Conservation (phyloP, 2,888 invertebrate genomes). For the Formica aserva region DNA sequence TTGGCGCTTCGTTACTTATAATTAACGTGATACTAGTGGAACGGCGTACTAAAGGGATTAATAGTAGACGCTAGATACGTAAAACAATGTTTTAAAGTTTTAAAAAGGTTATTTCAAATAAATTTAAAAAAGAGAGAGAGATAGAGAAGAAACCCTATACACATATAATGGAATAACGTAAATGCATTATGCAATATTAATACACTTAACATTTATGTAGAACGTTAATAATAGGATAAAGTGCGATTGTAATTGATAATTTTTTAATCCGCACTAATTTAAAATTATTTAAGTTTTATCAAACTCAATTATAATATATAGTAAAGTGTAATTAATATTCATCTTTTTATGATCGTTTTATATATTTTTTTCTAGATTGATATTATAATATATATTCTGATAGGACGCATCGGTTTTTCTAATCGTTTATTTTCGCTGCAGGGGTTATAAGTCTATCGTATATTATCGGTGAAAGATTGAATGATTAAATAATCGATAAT, state of each 20-base stretch:
- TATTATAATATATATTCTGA: not conserved
- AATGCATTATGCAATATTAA: not conserved
- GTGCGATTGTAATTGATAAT: not conserved
- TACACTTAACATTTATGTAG: not conserved
- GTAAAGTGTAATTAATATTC: conserved; percentile 1
- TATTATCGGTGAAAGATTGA: conserved; percentile 30
- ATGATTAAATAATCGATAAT: conserved; percentile 50
- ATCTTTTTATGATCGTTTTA: not conserved
- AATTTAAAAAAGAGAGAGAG: not conserved
- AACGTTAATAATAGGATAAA: not conserved
- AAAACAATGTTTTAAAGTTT: conserved; percentile 1
- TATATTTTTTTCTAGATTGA: not conserved
- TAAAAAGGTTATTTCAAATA: not conserved
- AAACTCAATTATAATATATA: not conserved
- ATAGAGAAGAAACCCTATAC: not conserved
- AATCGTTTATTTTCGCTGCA: not conserved
- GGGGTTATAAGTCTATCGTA: conserved; percentile 14
- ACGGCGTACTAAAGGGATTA: not conserved
- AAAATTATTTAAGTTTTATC: not conserved
- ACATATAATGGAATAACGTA: not conserved
- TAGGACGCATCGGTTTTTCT: not conserved
- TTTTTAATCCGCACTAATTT: not conserved
- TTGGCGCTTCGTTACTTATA: conserved; percentile 3
- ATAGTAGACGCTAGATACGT: conserved; percentile 10
- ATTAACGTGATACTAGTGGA: not conserved